These are phyloP conservation scores for Apomyelois bistriatella DNA, from an alignment of 2,888 invertebrate species.

Conservation along the genomic window DNA sequence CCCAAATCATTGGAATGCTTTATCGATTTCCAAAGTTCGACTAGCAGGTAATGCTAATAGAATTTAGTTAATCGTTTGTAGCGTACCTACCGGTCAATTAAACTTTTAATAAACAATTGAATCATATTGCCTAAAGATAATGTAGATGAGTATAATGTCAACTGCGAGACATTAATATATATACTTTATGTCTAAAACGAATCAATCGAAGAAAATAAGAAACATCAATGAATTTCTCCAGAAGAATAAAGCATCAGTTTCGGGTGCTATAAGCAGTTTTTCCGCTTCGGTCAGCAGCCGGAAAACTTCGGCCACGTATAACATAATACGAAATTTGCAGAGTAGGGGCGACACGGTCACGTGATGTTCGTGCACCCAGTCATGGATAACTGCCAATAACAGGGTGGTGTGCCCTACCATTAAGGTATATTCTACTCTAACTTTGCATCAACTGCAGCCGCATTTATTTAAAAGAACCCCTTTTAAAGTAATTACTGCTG, in stretches of 20 bases:
- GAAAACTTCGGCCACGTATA: slow-evolving; percentile 20
- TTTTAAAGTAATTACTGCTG: slow-evolving; percentile 51
- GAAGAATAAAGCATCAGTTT: slow-evolving; percentile 13
- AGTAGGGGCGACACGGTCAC: slow-evolving; percentile 48
- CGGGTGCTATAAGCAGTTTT: slow-evolving; percentile 21
- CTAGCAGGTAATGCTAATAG: too few relatives aligned
- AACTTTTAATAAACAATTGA: too few relatives aligned
- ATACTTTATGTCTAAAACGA: not conserved
- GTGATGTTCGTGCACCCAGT: slow-evolving; percentile 55
- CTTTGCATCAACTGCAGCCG: slow-evolving; percentile 42
- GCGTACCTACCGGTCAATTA: too few relatives aligned
- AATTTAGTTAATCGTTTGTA: too few relatives aligned
- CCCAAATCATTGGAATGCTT: too few relatives aligned
- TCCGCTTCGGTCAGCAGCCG: slow-evolving; percentile 28
- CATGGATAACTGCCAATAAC: slow-evolving; percentile 61
- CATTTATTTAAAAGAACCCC: slow-evolving; percentile 49
- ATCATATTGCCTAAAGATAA: too few relatives aligned
- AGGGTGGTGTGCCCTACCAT: slow-evolving; percentile 50
- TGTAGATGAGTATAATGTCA: too few relatives aligned
- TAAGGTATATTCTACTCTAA: slow-evolving; percentile 37
- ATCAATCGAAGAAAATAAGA: not conserved
- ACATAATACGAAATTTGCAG: slow-evolving; percentile 21
- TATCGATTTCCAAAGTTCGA: too few relatives aligned
- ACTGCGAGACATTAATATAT: too few relatives aligned
- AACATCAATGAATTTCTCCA: slow-evolving; percentile 1